These are phyloP conservation scores for Opisthograptis luteolata DNA, from an alignment of 2,888 invertebrate species.

Conservation along the genomic window DNA sequence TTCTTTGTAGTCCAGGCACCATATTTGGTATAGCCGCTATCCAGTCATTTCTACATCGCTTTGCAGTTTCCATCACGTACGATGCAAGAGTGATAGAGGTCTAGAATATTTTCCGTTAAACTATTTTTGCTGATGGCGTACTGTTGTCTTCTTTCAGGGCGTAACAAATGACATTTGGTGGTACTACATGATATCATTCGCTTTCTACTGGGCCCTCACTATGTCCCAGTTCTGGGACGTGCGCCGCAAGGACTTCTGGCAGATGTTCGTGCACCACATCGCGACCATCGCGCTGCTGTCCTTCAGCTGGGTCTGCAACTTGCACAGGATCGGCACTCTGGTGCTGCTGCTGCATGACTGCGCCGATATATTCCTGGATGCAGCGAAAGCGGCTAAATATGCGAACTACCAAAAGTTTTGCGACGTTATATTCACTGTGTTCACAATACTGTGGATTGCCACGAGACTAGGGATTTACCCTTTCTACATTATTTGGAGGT, in stretches of 20 bases:
- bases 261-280: slow-evolving; percentile 99
- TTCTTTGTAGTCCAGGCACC: no score
- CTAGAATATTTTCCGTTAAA: no score
- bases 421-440: slow-evolving; percentile 93
- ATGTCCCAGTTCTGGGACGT: slow-evolving; percentile 97
- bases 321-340: slow-evolving; percentile 95
- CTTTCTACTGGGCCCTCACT: slow-evolving; percentile 97
- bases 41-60: no score
- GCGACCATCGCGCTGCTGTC: slow-evolving; percentile 95
- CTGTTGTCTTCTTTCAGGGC: slow-evolving; percentile 84
- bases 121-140: no score
- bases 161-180: slow-evolving; percentile 94
- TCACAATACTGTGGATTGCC: slow-evolving; percentile 95
- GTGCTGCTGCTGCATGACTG: slow-evolving; percentile 94
- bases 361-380: slow-evolving; percentile 96
- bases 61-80: no score
- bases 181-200: slow-evolving; percentile 98
- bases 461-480: slow-evolving; percentile 96
- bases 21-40: no score
- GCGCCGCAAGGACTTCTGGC: slow-evolving; percentile 97
- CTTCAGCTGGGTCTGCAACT: slow-evolving; percentile 97
- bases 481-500: slow-evolving; percentile 93
- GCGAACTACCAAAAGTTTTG: slow-evolving; percentile 94
- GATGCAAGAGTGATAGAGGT: no score
- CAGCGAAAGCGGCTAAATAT: slow-evolving; percentile 97